Evolutionary conservation across 2,888 invertebrate species (phyloP).

Genomic region (Callyntrura sp.): DNA sequence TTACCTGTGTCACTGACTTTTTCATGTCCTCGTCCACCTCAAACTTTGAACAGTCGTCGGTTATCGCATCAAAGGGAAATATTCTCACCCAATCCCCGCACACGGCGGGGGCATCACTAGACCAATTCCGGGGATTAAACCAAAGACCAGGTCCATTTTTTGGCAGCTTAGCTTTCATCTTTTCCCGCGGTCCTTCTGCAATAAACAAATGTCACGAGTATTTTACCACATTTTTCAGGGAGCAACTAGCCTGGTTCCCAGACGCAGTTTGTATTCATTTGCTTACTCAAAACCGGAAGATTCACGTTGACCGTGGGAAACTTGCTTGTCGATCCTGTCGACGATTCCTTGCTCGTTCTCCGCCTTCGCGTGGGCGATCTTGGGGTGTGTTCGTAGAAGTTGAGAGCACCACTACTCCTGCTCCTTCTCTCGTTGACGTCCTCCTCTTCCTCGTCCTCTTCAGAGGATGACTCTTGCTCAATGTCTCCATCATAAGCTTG

Average conservation of each 20-base stretch:
- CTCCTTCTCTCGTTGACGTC: no score
- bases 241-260: no score
- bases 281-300: constrained; percentile 67
- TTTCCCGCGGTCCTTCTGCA: constrained; percentile 71
- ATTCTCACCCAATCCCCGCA: constrained; percentile 93
- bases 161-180: constrained; percentile 74
- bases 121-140: constrained; percentile 87
- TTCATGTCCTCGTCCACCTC: constrained; percentile 77
- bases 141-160: constrained; percentile 79
- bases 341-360: background rate
- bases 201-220: background rate
- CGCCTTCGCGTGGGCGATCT: background rate
- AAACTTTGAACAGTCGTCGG: constrained; percentile 74
- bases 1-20: constrained; percentile 79
- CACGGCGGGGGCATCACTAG: constrained; percentile 87
- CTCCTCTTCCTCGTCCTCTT: constrained; percentile 51
- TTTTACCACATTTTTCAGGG: no score
- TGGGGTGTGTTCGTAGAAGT: background rate
- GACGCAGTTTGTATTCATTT: background rate
- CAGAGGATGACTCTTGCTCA: constrained; percentile 64
- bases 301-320: constrained; percentile 68
- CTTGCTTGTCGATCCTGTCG: background rate
- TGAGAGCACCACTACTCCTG: background rate
- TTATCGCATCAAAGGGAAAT: constrained; percentile 87
- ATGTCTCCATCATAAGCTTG: constrained; percentile 64